Percentiles rank a stretch among this genome's conserved stretches.
These are phyloP conservation scores for Myxocyprinus asiaticus DNA, from an alignment of 2,113 vertebrate genomes.

Conservation along the genomic window DNA sequence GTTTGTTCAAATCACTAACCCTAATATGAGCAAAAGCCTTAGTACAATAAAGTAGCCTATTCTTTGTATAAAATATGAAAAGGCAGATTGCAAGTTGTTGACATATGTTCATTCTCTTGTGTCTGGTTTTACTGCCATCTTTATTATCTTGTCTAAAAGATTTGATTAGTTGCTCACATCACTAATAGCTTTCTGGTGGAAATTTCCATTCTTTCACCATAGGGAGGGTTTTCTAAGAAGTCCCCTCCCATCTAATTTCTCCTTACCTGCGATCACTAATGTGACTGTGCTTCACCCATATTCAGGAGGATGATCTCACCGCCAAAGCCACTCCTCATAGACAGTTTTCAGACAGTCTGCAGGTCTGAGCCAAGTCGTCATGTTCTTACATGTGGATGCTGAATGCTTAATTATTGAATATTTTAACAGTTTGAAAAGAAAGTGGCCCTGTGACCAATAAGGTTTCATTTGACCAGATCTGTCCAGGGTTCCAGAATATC, in stretches of 20 bases:
- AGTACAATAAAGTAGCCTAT: neutral
- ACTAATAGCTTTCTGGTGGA: slow-evolving; percentile 66
- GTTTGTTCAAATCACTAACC: neutral
- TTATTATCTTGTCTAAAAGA: neutral
- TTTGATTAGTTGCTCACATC: neutral
- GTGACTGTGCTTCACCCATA: slow-evolving; percentile 34
- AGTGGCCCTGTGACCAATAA: neutral
- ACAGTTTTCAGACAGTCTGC: slow-evolving; percentile 13
- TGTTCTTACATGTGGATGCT: neutral
- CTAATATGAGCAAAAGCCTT: neutral
- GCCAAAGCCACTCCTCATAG: slow-evolving; percentile 37
- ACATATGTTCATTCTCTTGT: neutral
- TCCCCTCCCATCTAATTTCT: slow-evolving; percentile 69
- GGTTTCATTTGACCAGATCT: neutral
- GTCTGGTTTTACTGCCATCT: neutral
- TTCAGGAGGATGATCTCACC: slow-evolving; percentile 21
- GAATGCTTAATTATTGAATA: neutral
- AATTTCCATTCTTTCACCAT: slow-evolving; percentile 77
- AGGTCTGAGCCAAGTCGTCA: slow-evolving; percentile 32
- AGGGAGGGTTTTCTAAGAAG: slow-evolving; percentile 58
- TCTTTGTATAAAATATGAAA: neutral
- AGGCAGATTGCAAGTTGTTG: neutral
- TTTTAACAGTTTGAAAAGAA: neutral
- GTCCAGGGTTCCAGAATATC: too few species aligned
- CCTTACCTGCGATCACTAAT: slow-evolving; percentile 64